A percentile compares a stretch with the other conserved stretches of the same genome.
Evolutionary conservation across 2,797 vertebrate species (phyloP).

Genomic region (Podarcis siculus): DNA sequence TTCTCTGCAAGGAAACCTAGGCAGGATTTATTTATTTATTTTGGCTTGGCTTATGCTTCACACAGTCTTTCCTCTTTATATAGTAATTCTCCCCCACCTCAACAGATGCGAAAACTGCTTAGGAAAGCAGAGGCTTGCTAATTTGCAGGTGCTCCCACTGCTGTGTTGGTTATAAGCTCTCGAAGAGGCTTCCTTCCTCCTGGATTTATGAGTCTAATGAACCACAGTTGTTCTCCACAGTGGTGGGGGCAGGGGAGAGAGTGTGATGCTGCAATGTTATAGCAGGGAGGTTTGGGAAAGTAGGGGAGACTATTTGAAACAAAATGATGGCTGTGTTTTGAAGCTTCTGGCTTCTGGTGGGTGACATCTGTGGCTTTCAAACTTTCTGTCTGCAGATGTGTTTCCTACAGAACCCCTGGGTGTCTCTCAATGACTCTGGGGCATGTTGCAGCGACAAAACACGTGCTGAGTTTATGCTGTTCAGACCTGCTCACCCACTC

Average conservation of each 20-base stretch:
- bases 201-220: conserved; percentile 71
- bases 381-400: neutral
- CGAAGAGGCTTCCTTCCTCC: conserved; percentile 61
- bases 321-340: conserved; percentile 56
- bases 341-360: conserved; percentile 57
- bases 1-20: conserved; percentile 28
- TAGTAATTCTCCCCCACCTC: conserved; percentile 50
- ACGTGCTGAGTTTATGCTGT: neutral
- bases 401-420: neutral
- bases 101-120: conserved; percentile 61
- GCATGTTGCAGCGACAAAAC: neutral
- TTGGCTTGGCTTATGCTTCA: conserved; percentile 39
- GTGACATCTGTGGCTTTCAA: conserved; percentile 27
- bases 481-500: neutral
- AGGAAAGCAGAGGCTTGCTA: conserved; percentile 61
- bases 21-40: conserved; percentile 23
- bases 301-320: conserved; percentile 57
- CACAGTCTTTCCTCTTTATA: conserved; percentile 60
- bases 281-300: conserved; percentile 61
- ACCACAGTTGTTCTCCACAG: conserved; percentile 58
- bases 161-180: conserved; percentile 69
- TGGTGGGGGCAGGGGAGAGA: conserved; percentile 1
- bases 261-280: conserved; percentile 52
- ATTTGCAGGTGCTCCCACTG: conserved; percentile 67
- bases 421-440: neutral